These are phyloP conservation scores for Peromyscus attwateri DNA, from an alignment of 2,797 vertebrate species.

Conservation along the genomic window DNA sequence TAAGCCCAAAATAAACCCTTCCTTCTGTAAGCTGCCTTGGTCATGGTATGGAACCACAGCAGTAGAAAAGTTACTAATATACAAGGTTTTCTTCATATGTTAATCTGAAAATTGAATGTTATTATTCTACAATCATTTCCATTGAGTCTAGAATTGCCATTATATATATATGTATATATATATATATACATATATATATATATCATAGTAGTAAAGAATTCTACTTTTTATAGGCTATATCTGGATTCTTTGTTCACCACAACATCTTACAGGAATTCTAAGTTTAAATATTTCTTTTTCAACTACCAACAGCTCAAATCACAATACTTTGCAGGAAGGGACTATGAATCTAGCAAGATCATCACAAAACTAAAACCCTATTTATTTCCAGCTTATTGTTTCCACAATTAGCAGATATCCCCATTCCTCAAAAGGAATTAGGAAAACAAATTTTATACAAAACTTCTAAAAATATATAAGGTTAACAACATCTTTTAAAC, in stretches of 20 bases:
- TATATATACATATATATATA: background rate
- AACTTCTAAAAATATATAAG: background rate
- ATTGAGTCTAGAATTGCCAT: background rate
- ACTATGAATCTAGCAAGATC: background rate
- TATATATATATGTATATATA: background rate
- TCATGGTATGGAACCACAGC: background rate
- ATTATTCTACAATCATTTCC: background rate
- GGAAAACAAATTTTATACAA: background rate
- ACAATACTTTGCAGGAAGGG: background rate
- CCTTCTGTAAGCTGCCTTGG: background rate
- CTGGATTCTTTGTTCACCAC: background rate
- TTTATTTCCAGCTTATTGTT: background rate
- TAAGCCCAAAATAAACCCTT: background rate
- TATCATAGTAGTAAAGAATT: background rate
- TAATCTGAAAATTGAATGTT: background rate
- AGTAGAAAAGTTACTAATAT: background rate
- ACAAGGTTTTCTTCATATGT: background rate
- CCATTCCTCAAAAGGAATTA: background rate
- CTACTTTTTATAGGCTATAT: background rate
- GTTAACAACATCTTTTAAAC: slow-evolving; percentile 9
- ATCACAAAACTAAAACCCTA: background rate
- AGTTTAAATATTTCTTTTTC: background rate
- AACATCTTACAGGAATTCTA: background rate
- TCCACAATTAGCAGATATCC: background rate
- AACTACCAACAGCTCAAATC: background rate